phyloP scores from a whole-genome alignment of 2,113 vertebrate species.

The Ondatra zibethicus region DNA sequence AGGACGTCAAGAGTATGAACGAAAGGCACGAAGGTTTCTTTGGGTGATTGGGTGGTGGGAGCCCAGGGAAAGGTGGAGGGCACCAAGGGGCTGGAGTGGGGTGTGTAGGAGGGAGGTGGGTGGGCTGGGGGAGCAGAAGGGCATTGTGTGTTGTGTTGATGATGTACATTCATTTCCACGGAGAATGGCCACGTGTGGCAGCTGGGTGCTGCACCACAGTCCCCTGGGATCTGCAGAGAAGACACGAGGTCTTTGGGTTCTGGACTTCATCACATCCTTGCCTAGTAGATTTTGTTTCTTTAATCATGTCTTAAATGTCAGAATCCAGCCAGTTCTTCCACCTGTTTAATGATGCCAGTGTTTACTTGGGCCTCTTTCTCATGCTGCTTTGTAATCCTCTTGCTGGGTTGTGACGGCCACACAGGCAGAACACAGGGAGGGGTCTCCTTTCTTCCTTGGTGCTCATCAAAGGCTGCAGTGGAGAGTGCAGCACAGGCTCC shows the following conservation, averaged over 20 bases:
- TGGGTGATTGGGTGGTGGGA: constrained; percentile 72
- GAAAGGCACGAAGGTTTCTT: constrained; percentile 56
- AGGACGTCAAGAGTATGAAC: constrained; percentile 39
- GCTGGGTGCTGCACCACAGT: background rate
- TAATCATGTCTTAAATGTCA: constrained; percentile 83
- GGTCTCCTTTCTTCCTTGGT: background rate
- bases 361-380: constrained; percentile 28
- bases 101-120: constrained; percentile 42
- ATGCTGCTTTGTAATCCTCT: background rate
- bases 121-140: constrained; percentile 59
- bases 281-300: constrained; percentile 81
- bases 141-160: constrained; percentile 73
- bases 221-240: constrained; percentile 18
- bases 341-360: background rate
- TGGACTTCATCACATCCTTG: constrained; percentile 74
- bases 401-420: background rate
- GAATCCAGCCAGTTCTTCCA: constrained; percentile 73
- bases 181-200: constrained; percentile 1
- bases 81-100: background rate
- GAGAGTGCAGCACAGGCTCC: background rate
- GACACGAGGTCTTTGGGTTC: constrained; percentile 69
- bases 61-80: background rate
- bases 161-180: constrained; percentile 66
- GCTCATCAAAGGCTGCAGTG: constrained; percentile 38
- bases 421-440: background rate